Base-by-base conservation (phyloP, 2,113 vertebrate genomes). In the Stomatorhinus ivindoensis region DNA sequence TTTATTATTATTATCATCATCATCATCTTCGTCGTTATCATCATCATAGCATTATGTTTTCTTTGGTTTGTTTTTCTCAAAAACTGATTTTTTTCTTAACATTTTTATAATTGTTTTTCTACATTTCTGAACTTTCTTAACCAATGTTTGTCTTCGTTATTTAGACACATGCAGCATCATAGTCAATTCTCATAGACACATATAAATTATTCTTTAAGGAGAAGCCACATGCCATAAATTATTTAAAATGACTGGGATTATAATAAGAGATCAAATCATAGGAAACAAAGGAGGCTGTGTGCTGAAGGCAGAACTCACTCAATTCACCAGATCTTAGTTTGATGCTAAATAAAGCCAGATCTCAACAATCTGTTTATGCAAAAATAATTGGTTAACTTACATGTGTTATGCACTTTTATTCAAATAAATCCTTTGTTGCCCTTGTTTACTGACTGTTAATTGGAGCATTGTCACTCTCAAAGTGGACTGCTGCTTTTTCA, bases 191-290 rank as follows among this genome's bases (percentile, higher is more conserved):
- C 94, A 95, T 94, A 95, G 94, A 96, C 95, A 94, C 95, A 95
- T 96, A 96, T 96, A 95, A 96, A 96, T 96, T 96, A 96, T 95
- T 96, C 95, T 96, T 96, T 96, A 96, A 96, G 95, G 95, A 96
- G 95, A 96, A 95, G 94, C 95, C 95, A 92, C 95, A 95, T 94
- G 93, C 94, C 94, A 96, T 96, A 96, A 96, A 96, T 96, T 96
- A 96, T 96, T 96, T 94, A 96, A 95, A 95, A 95, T 94, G 96
- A 95, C 95, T 96, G 95, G 96, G 95, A 96, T 95, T 96, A 96
- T 95, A 96, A 96, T 95, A 94, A 91, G 94, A 96, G 95, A 96
- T 96, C 95, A 96, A 96, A 96, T 96, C 95, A 94, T 95, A 92
- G 95, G 94, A 95, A 94, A 95, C 94, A 95, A 95, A 95, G 95